Conservation (phyloP, 2,113 vertebrate species). For the Xenopus borealis region DNA sequence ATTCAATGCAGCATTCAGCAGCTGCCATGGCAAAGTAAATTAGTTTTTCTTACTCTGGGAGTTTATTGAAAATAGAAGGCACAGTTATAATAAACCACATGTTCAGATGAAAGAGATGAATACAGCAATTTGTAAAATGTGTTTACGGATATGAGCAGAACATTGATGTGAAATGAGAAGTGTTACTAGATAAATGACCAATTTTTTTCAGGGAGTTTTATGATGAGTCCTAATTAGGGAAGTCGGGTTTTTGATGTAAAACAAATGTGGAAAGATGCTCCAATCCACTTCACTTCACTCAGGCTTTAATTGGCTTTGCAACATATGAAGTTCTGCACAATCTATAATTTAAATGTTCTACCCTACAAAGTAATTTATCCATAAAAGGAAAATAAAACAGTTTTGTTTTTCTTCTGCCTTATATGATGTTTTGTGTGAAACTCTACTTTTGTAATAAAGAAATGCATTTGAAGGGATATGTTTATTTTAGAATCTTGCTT, state of each 20-base stretch:
- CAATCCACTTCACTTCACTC: conserved; percentile 13
- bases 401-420: not conserved
- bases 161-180: conserved; percentile 32
- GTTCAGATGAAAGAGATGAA: conserved; percentile 12
- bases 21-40: conserved; percentile 31
- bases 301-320: conserved; percentile 14
- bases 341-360: conserved; percentile 14
- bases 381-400: not conserved
- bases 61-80: conserved; percentile 35
- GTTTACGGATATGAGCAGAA: conserved; percentile 36
- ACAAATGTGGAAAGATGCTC: conserved; percentile 2
- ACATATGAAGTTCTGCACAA: conserved; percentile 8
- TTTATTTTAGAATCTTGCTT: not conserved
- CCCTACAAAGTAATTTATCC: conserved; percentile 3
- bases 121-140: conserved; percentile 27
- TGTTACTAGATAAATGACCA: conserved; percentile 26
- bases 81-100: conserved; percentile 16
- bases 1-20: conserved; percentile 39
- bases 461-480: not conserved
- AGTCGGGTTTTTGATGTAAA: conserved; percentile 28
- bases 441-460: not conserved
- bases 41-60: conserved; percentile 6
- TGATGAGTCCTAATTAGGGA: conserved; percentile 27
- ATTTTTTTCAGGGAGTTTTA: conserved; percentile 1
- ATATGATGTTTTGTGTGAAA: not conserved